Conservation (phyloP, 2,888 invertebrate species). For the Acleris holmiana region DNA sequence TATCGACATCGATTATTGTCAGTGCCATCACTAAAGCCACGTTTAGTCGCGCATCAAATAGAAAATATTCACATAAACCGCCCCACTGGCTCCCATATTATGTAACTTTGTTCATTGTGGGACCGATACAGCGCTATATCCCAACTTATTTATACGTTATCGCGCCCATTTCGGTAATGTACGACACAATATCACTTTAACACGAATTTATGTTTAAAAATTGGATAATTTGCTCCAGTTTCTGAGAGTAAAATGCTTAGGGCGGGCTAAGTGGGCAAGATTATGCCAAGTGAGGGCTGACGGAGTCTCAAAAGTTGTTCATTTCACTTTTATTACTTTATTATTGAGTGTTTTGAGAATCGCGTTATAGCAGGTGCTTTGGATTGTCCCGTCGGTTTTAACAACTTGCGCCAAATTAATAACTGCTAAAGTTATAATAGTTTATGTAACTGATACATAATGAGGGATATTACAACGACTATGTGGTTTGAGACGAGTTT, state of each 20-base stretch:
- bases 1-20: background rate
- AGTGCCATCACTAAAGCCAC: slow-evolving; percentile 21
- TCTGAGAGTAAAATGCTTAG: slow-evolving; percentile 9
- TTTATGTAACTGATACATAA: too few species aligned
- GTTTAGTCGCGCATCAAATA: slow-evolving; percentile 37
- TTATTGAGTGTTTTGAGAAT: slow-evolving; percentile 19
- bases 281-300: slow-evolving; percentile 24
- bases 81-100: slow-evolving; percentile 32
- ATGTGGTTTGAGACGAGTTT: too few species aligned
- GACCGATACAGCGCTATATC: slow-evolving; percentile 27
- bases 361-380: slow-evolving; percentile 13
- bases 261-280: slow-evolving; percentile 20
- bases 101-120: slow-evolving; percentile 36
- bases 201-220: slow-evolving; percentile 19
- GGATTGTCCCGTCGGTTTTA: slow-evolving; percentile 1
- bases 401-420: background rate
- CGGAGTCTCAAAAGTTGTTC: slow-evolving; percentile 28
- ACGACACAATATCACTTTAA: slow-evolving; percentile 23
- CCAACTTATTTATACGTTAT: slow-evolving; percentile 32
- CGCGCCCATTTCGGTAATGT: slow-evolving; percentile 26
- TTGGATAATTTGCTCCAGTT: slow-evolving; percentile 22
- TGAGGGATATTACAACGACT: too few species aligned
- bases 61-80: slow-evolving; percentile 38
- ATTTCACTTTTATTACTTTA: slow-evolving; percentile 28
- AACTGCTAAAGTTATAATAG: too few species aligned